These are phyloP conservation scores for Australoheros facetus DNA, from an alignment of 2,797 vertebrate genomes.

Conservation along the genomic window DNA sequence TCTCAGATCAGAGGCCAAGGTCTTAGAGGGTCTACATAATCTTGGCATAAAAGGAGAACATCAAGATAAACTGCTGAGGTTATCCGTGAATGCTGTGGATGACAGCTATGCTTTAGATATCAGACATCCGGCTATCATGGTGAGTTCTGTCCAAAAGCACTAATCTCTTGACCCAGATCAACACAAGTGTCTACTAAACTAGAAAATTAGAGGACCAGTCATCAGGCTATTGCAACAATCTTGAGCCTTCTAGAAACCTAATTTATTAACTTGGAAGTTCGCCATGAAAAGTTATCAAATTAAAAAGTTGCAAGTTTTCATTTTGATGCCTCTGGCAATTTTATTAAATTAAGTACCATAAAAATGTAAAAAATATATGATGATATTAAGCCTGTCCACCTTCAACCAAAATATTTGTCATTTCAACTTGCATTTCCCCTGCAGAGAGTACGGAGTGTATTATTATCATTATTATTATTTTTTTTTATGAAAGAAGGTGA, in stretches of 20 bases:
- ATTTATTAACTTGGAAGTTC: slow-evolving; percentile 44
- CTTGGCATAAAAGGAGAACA: slow-evolving; percentile 87
- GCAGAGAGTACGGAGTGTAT: not conserved
- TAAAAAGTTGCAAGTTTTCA: slow-evolving; percentile 36
- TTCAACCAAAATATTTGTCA: slow-evolving; percentile 23
- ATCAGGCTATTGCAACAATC: slow-evolving; percentile 38
- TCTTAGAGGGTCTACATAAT: slow-evolving; percentile 91
- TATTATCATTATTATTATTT: too few species aligned
- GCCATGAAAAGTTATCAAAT: slow-evolving; percentile 60
- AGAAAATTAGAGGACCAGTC: slow-evolving; percentile 43
- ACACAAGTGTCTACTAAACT: slow-evolving; percentile 23
- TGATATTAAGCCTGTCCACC: slow-evolving; percentile 10
- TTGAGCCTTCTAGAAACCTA: slow-evolving; percentile 40
- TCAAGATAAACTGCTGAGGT: slow-evolving; percentile 84
- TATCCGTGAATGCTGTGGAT: slow-evolving; percentile 81
- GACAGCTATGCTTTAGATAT: slow-evolving; percentile 90
- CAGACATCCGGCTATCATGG: slow-evolving; percentile 89
- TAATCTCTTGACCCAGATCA: slow-evolving; percentile 25
- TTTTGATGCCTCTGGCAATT: slow-evolving; percentile 37
- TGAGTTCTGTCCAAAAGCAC: slow-evolving; percentile 61
- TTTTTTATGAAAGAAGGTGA: not conserved
- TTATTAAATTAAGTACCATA: slow-evolving; percentile 33
- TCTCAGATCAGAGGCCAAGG: slow-evolving; percentile 88
- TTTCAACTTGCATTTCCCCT: slow-evolving; percentile 12
- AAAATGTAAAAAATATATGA: slow-evolving; percentile 37